Evolutionary conservation across 2,888 invertebrate genomes (phyloP).

Genomic region (Meghimatium bilineatum): DNA sequence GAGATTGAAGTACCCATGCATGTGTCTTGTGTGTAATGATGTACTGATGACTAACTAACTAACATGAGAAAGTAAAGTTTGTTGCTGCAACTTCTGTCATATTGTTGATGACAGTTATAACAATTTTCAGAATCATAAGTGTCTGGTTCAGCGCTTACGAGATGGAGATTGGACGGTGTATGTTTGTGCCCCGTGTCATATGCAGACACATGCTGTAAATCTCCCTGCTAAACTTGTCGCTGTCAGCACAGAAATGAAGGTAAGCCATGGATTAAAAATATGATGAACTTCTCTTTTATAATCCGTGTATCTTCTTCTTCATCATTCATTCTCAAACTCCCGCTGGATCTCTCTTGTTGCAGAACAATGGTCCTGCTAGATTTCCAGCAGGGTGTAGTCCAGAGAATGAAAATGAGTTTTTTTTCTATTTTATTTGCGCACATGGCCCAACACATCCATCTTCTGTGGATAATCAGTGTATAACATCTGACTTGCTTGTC

Average conservation of each 20-base stretch:
- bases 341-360: too few species aligned
- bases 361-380: too few species aligned
- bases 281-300: neutral
- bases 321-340: too few species aligned
- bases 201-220: slow-evolving; percentile 51
- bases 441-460: too few species aligned
- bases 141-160: slow-evolving; percentile 44
- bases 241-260: slow-evolving; percentile 48
- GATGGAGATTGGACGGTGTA: slow-evolving; percentile 49
- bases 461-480: neutral
- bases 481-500: neutral
- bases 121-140: slow-evolving; percentile 45
- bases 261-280: slow-evolving; percentile 17
- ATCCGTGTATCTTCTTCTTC: neutral
- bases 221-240: slow-evolving; percentile 35
- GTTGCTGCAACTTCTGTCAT: neutral
- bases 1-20: too few species aligned
- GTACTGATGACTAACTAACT: too few species aligned
- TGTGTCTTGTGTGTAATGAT: too few species aligned
- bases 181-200: slow-evolving; percentile 48
- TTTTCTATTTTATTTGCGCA: too few species aligned
- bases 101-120: neutral
- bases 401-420: too few species aligned
- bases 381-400: too few species aligned
- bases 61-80: neutral